A percentile compares a stretch with the other conserved stretches of the same genome.
phyloP scores from a whole-genome alignment of 2,113 vertebrate species.

The Festucalex cinctus region DNA sequence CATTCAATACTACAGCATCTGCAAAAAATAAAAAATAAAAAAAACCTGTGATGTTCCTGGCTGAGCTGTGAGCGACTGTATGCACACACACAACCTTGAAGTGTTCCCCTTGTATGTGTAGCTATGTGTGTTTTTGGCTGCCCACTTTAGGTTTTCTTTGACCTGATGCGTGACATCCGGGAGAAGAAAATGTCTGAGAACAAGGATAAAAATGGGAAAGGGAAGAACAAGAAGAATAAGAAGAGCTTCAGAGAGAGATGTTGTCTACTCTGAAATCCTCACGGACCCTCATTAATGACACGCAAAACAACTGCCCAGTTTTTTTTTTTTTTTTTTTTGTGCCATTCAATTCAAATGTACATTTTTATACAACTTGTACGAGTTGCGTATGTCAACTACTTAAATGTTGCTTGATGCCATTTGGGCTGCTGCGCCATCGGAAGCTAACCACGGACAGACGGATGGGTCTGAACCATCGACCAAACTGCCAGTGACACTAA shows the following conservation, averaged over 20 bases:
- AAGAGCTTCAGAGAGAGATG: conserved; percentile 94
- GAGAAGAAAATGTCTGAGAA: conserved; percentile 98
- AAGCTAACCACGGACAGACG: conserved; percentile 34
- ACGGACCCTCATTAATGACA: conserved; percentile 22
- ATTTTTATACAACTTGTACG: conserved; percentile 30
- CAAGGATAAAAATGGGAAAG: conserved; percentile 97
- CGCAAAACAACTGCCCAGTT: conserved; percentile 23
- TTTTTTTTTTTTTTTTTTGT: conserved; percentile 14
- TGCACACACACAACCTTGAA: neutral
- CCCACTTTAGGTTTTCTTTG: conserved; percentile 87
- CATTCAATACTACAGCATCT: too few relatives aligned
- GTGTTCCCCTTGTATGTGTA: neutral
- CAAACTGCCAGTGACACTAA: conserved; percentile 64
- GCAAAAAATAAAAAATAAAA: too few relatives aligned
- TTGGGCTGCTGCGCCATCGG: conserved; percentile 29
- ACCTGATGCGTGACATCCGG: conserved; percentile 95
- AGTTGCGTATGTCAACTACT: conserved; percentile 35
- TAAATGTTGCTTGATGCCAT: conserved; percentile 14
- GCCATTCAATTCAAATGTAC: conserved; percentile 37
- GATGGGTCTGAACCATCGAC: conserved; percentile 45
- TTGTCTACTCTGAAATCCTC: conserved; percentile 83
- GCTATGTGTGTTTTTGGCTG: neutral
- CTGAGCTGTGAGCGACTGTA: too few relatives aligned
- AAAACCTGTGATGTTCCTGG: too few relatives aligned
- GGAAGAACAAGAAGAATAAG: conserved; percentile 92